Evolutionary conservation across 2,113 vertebrate genomes (phyloP), one percentile per base, ranked within the genome.

Genomic region (Cephalopterus ornatus): DNA sequence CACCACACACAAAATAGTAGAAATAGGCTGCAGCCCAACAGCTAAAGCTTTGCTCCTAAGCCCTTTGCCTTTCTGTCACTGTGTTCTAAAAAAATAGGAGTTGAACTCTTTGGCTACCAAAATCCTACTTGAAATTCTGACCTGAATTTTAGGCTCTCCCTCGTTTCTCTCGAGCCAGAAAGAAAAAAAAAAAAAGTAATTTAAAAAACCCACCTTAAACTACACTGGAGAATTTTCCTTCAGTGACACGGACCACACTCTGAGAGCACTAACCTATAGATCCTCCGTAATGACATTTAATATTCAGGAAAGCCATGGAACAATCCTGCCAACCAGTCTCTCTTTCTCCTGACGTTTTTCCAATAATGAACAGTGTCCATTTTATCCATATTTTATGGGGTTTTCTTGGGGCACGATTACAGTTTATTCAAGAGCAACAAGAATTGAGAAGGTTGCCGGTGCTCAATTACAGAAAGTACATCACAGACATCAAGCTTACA

Each of bases 241-340:
- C 16, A 9, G 9, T 21, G 6, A 5, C 4, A 52, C 2, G 1
- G 12, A 12, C 7, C 2, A 6, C 26, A 61, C 3, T 6, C 8
- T 3, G 3, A 73, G 4, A 76, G 2, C 24, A 68, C 27, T 39
- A 94, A 44, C 10, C 16, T n/a, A 61, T 2, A 53, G 5, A 39
- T 15, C 4, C 12, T 30, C 30, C 52, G 12, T 41, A 74, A 85
- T 28, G 5, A 59, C 26, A 90, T 42, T 41, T 35, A 46, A 46
- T 18, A 55, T 47, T 74, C 28, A 65, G 14, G 15, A 85, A 90
- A 79, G 11, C 33, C 10, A 59, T 6, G 1, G 20, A 93, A 78
- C 14, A 74, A 49, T 8, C 30, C 15, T 46, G 2, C 20, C 28
- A 94, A 65, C 9, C 21, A 56, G 5, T 21, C 11, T 42, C 41